These are phyloP conservation scores for Odontamblyopus lacepedii DNA, from an alignment of 2,797 vertebrate species.

Conservation along the genomic window DNA sequence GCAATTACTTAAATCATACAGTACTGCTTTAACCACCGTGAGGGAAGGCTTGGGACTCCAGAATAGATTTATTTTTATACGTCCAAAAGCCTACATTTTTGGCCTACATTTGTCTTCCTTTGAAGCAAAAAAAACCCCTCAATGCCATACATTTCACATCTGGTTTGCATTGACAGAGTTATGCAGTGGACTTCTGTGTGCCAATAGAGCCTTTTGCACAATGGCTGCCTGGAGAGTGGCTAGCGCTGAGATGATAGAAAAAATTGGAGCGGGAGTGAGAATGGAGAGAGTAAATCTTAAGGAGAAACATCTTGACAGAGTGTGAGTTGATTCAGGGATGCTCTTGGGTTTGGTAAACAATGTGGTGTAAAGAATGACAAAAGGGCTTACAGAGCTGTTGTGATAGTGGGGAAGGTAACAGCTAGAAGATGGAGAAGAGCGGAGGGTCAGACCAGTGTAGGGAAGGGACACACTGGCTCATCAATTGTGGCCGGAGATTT, in stretches of 20 bases:
- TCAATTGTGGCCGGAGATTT: no score
- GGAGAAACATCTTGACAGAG: conserved; percentile 26
- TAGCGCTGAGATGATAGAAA: conserved; percentile 65
- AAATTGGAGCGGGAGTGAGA: conserved; percentile 45
- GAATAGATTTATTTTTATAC: conserved; percentile 72
- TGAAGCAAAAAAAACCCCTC: conserved; percentile 58
- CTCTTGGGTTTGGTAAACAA: conserved; percentile 36
- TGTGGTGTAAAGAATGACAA: conserved; percentile 36
- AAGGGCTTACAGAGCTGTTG: conserved; percentile 20
- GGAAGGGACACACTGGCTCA: no score
- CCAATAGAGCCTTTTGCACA: conserved; percentile 76
- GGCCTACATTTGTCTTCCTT: conserved; percentile 73
- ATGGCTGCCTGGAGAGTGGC: conserved; percentile 72
- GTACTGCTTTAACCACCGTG: conserved; percentile 52
- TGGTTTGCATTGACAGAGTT: conserved; percentile 83
- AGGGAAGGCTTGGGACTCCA: conserved; percentile 47
- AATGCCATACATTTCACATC: conserved; percentile 83
- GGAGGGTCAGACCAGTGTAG: background rate
- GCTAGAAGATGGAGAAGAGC: background rate
- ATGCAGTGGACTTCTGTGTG: conserved; percentile 79
- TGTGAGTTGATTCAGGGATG: conserved; percentile 29
- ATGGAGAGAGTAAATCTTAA: conserved; percentile 45
- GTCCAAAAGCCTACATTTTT: conserved; percentile 68
- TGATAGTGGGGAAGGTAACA: conserved; percentile 20
- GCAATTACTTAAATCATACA: conserved; percentile 69